Evolutionary conservation across 2,888 invertebrate species (phyloP), one percentile per base, ranked within the genome.

Genomic region (Mantis religiosa): DNA sequence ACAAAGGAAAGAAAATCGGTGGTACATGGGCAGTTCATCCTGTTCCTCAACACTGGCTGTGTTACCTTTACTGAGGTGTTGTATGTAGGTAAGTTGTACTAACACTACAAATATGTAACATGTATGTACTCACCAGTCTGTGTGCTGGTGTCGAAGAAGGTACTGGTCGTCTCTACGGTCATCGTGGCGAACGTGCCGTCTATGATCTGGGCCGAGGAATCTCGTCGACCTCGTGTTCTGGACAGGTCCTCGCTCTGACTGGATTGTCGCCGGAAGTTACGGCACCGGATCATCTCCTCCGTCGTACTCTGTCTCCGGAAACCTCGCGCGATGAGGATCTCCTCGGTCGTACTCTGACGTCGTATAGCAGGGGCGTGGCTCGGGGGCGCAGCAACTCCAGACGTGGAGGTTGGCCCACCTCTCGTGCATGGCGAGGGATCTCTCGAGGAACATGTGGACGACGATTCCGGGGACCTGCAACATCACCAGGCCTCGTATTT

Each of bases 81-180:
- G n/a, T n/a, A n/a, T n/a, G n/a, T n/a, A n/a, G n/a, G n/a, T n/a
- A n/a, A n/a, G n/a, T n/a, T n/a, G n/a, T 4, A 30, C 30, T 30
- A 30, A 4, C 2, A 30, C 30, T 3, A 3, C 2, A 30, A 4
- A 30, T 4, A 30, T 4, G 4, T 3, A 4, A 30, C 4, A 4
- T 0, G 3, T 4, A 0, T 20, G 20, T 20, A 94, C 97, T 96
- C 92, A 98, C 98, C 98, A 92, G 98, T 98, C 94, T 98, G 98
- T 41, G 98, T 98, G 93, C 98, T 97, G 91, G 97, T 97, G 93
- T 98, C 98, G 92, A 98, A 98, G 93, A 98, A 97, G 0, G 98
- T 98, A 93, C 97, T 97, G 7, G 98, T 97, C 4, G 98, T 98
- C 93, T 98, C 98, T 41, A 98, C 97, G 0, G 98, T 98, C 98